Conservation (phyloP, 2,888 invertebrate genomes). For the Rhorus exstirpatorius region DNA sequence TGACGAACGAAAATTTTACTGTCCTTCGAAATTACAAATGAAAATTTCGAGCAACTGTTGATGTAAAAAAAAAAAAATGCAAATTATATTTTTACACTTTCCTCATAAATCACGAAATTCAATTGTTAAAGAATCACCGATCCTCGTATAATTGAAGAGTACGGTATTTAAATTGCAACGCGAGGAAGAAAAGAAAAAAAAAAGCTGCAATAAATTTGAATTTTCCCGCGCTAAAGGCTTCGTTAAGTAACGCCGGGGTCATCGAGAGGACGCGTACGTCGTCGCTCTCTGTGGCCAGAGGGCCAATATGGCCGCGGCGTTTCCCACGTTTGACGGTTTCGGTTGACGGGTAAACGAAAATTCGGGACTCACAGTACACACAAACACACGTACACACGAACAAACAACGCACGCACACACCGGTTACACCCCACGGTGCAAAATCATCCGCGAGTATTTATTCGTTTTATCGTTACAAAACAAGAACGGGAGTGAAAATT, state of each 20-base stretch:
- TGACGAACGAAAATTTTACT: too few species aligned
- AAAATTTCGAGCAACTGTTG: too few species aligned
- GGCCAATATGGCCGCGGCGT: slow-evolving; percentile 82
- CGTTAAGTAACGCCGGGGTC: neutral
- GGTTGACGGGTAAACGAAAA: slow-evolving; percentile 73
- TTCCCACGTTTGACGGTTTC: slow-evolving; percentile 82
- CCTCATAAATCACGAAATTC: too few species aligned
- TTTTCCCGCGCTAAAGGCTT: slow-evolving; percentile 6
- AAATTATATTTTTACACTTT: too few species aligned
- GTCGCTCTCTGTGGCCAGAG: too few species aligned
- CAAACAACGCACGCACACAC: slow-evolving; percentile 10
- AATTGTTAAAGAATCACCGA: too few species aligned
- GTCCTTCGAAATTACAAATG: too few species aligned
- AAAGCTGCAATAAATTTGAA: slow-evolving; percentile 5
- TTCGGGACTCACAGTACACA: slow-evolving; percentile 76
- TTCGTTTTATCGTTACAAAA: slow-evolving; percentile 16
- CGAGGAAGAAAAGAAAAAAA: too few species aligned
- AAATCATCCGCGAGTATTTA: slow-evolving; percentile 52
- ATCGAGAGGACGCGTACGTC: too few species aligned
- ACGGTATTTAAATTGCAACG: too few species aligned
- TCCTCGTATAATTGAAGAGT: too few species aligned
- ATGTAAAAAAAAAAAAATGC: too few species aligned
- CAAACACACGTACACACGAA: slow-evolving; percentile 32
- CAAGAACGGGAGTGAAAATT: neutral
- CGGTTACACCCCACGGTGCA: slow-evolving; percentile 67